These are phyloP conservation scores for Torymus auratus DNA, from an alignment of 2,888 invertebrate species.

Conservation along the genomic window DNA sequence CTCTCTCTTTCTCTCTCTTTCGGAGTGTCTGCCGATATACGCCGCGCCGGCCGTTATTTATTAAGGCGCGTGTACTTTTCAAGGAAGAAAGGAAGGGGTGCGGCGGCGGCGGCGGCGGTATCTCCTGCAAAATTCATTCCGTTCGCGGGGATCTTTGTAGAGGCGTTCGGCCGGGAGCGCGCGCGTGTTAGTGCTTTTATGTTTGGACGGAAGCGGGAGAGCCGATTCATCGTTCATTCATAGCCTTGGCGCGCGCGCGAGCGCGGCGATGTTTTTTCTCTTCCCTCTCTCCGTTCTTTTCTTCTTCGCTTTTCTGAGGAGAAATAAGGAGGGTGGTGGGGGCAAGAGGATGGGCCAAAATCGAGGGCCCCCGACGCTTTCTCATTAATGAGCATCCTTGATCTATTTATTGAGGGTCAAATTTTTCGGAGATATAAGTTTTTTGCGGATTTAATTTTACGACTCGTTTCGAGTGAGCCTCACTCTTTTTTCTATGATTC, in stretches of 20 bases:
- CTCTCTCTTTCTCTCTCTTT: constrained; percentile 17
- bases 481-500: no score
- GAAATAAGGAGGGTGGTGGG: no score
- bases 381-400: constrained; percentile 34
- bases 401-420: constrained; percentile 18
- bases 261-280: constrained; percentile 6
- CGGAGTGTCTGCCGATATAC: constrained; percentile 48
- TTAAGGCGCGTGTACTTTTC: constrained; percentile 53
- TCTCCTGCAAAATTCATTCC: constrained; percentile 57
- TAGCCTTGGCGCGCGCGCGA: neutral
- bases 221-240: constrained; percentile 54
- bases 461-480: no score
- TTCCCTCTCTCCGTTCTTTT: neutral
- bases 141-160: constrained; percentile 46
- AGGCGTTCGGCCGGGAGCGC: neutral
- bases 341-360: neutral
- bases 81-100: constrained; percentile 42
- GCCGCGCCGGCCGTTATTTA: constrained; percentile 54
- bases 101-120: constrained; percentile 20
- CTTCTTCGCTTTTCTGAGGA: no score
- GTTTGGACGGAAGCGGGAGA: constrained; percentile 31
- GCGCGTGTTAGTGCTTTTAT: constrained; percentile 38
- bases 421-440: neutral
- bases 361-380: constrained; percentile 20
- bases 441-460: no score